Percentiles rank a stretch among this genome's conserved stretches.
Conservation (phyloP, 2,797 vertebrate genomes). For the Manis crassicaudata region DNA sequence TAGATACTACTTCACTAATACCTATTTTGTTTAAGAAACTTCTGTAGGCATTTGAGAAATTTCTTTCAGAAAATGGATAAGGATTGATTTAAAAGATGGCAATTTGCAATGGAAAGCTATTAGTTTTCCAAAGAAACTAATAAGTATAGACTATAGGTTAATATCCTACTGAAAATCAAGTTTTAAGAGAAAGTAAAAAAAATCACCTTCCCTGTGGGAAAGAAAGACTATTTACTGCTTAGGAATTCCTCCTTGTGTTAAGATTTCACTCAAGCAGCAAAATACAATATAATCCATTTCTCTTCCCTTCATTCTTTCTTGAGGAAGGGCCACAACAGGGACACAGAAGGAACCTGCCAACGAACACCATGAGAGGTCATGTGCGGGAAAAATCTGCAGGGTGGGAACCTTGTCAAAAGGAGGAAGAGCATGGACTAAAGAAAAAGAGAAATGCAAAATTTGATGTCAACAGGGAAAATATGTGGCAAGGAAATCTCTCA, state of each 20-base stretch:
- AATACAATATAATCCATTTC: neutral
- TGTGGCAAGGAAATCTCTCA: neutral
- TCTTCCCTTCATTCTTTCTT: neutral
- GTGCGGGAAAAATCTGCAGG: neutral
- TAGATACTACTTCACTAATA: neutral
- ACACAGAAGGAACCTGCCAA: neutral
- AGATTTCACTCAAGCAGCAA: neutral
- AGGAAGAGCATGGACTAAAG: neutral
- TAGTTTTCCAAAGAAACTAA: neutral
- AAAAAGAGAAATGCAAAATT: fast-evolving
- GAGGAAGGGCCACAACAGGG: neutral
- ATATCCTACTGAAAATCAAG: neutral
- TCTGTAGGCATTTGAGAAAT: neutral
- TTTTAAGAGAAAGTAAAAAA: neutral
- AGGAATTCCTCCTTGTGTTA: neutral
- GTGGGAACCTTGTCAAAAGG: neutral
- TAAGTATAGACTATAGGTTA: neutral
- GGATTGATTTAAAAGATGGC: neutral
- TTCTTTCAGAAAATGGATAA: neutral
- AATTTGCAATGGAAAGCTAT: neutral
- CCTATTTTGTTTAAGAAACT: neutral
- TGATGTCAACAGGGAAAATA: neutral
- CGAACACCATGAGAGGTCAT: neutral
- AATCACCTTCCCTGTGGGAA: neutral
- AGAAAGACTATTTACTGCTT: neutral